A percentile compares a stretch with the other conserved stretches of the same genome.
Evolutionary conservation across 1,140 invertebrate genomes (phyloP).

Genomic region (Drosophila sproati): DNA sequence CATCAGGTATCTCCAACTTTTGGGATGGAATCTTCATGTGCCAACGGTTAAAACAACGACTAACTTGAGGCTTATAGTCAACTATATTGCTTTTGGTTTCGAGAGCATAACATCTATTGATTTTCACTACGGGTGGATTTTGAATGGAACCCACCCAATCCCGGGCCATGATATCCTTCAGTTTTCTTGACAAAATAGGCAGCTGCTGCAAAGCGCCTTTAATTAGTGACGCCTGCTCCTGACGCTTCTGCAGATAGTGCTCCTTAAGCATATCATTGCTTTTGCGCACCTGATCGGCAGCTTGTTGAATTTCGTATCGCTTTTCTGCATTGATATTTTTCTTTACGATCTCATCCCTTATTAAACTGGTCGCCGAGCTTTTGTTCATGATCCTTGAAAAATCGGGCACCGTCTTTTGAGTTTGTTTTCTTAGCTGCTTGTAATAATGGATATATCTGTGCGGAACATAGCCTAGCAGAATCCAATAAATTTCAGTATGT

Average conservation of each 20-base stretch:
- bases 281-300: conserved; percentile 12
- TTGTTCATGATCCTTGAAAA: conserved; percentile 5
- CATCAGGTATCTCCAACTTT: neutral
- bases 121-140: no score
- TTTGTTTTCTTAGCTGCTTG: neutral
- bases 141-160: neutral
- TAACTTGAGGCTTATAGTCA: conserved; percentile 14
- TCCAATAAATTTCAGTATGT: neutral
- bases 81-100: neutral
- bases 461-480: neutral
- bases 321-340: neutral
- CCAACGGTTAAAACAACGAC: conserved; percentile 7
- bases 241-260: conserved; percentile 23
- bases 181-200: conserved; percentile 12
- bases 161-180: conserved; percentile 8
- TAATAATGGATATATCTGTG: neutral
- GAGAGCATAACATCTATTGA: no score
- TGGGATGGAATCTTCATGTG: neutral
- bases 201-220: neutral
- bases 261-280: conserved; percentile 33
- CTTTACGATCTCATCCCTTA: neutral
- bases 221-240: neutral
- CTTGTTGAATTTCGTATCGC: conserved; percentile 2
- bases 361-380: neutral
- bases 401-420: neutral